Conservation (phyloP, 2,797 vertebrate genomes). For the Sorex maritimensis region DNA sequence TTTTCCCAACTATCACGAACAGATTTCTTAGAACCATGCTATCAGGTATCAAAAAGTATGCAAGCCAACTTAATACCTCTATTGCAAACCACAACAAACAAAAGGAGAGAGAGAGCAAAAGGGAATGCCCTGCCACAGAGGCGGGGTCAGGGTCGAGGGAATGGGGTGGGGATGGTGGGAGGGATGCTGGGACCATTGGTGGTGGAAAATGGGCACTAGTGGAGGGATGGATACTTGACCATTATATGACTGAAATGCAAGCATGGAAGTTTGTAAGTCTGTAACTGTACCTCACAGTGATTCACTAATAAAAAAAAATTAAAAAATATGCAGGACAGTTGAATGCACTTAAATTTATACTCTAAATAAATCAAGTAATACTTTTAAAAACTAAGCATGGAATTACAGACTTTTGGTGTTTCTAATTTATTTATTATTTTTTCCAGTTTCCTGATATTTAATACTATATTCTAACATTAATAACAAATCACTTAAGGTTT, state of each 20-base stretch:
- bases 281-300: too few species aligned
- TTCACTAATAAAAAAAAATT: too few species aligned
- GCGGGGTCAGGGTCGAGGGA: too few species aligned
- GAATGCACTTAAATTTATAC: constrained; percentile 34
- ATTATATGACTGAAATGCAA: too few species aligned
- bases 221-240: too few species aligned
- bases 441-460: constrained; percentile 66
- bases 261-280: too few species aligned
- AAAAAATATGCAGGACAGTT: constrained; percentile 6
- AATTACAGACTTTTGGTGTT: neutral
- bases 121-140: too few species aligned
- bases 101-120: too few species aligned
- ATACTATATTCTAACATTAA: neutral
- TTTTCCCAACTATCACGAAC: neutral
- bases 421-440: neutral
- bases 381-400: constrained; percentile 16
- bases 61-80: neutral
- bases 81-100: too few species aligned
- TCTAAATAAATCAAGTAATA: neutral
- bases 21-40: neutral
- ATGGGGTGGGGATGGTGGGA: too few species aligned
- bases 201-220: too few species aligned
- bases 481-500: constrained; percentile 41
- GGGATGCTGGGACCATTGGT: too few species aligned
- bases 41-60: neutral